These are phyloP conservation scores for Penaeus indicus DNA, from an alignment of 1,140 invertebrate species.

Conservation along the genomic window DNA sequence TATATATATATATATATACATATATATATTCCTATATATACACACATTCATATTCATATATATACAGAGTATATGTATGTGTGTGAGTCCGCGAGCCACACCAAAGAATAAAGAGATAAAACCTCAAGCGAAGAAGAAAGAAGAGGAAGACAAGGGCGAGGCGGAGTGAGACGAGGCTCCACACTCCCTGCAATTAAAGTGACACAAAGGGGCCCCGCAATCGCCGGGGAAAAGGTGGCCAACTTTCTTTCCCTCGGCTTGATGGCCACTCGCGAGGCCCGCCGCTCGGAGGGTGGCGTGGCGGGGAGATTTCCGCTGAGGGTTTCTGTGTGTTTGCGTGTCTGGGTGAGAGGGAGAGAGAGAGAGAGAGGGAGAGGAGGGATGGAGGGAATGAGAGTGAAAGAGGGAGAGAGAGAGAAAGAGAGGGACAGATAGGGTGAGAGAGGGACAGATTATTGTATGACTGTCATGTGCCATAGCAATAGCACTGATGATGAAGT, in stretches of 20 bases:
- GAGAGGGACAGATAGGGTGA: conserved; percentile 7
- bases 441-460: neutral
- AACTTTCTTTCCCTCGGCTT: too few relatives aligned
- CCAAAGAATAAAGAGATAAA: neutral
- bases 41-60: conserved; percentile 7
- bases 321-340: too few relatives aligned
- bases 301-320: too few relatives aligned
- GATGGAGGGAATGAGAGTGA: neutral
- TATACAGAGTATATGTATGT: neutral
- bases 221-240: too few relatives aligned
- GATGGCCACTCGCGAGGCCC: too few relatives aligned
- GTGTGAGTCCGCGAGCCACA: neutral
- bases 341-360: too few relatives aligned
- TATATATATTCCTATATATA: too few relatives aligned
- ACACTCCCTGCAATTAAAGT: too few relatives aligned
- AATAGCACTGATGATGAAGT: neutral
- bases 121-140: too few relatives aligned
- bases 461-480: neutral
- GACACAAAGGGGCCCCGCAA: too few relatives aligned
- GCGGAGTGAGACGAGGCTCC: too few relatives aligned
- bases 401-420: conserved; percentile 19
- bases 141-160: neutral
- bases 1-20: conserved; percentile 2
- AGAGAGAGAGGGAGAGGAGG: neutral
- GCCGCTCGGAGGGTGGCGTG: too few relatives aligned